Base-by-base conservation (phyloP, 2,888 invertebrate genomes). In the Athripsodes cinereus region DNA sequence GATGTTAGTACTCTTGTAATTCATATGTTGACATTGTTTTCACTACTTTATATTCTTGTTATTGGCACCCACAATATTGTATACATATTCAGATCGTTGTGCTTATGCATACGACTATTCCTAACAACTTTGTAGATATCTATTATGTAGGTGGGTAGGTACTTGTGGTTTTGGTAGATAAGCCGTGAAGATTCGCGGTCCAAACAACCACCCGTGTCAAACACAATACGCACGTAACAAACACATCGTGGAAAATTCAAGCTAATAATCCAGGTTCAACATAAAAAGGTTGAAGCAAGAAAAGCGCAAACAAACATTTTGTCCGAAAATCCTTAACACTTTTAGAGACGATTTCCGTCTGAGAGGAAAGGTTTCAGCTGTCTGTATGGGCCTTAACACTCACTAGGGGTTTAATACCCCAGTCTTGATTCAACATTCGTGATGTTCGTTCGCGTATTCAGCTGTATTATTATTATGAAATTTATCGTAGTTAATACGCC, bases 131-230 rank as follows among this genome's bases (percentile, higher is more conserved):
- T n/a, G n/a, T n/a, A n/a, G n/a, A n/a, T n/a, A n/a, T n/a, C n/a
- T n/a, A n/a, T n/a, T n/a, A n/a, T n/a, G n/a, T n/a, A n/a, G n/a
- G n/a, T n/a, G n/a, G 3, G 26, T 6, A 44, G 13, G 18, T 20
- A 21, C 19, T 48, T 48, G 48, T 48, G 48, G 40, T 40, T 16
- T 20, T 19, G 48, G 48, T 21, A 26, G 26, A 26, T 26, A 50
- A 21, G 50, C 50, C 18, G 50, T 50, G 50, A 50, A 50, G 50
- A 20, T 50, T 50, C 50, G 50, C 50, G 50, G 50, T 50, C 11
- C 26, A 57, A 57, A 57, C 57, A 57, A 51, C 52, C 57, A 52
- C 57, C 52, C 57, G 47, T 46, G 50, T 55, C 50, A 55, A 55
- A 50, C 50, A 26, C 55, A 26, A n/a, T 26, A 3, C n/a, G 13